phyloP scores from a whole-genome alignment of 2,888 invertebrate genomes.

The Formica aserva region DNA sequence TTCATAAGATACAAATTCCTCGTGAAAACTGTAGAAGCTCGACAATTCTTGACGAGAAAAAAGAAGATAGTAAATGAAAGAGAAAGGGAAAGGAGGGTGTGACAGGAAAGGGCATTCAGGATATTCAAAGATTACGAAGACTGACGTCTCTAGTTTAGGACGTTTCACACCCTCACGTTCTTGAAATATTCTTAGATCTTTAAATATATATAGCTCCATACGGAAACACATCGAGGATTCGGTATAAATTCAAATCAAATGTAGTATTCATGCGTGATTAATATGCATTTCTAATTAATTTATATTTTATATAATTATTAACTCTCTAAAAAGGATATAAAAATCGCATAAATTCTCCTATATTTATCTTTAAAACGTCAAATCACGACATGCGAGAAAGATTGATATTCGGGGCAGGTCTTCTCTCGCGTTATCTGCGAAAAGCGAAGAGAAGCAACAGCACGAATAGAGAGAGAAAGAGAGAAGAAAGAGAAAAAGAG shows the following conservation, averaged over 20 bases:
- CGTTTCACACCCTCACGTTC: conserved; percentile 42
- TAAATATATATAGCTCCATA: neutral
- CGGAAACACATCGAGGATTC: neutral
- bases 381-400: neutral
- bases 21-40: neutral
- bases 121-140: conserved; percentile 64
- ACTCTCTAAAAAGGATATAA: neutral
- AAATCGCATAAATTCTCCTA: neutral
- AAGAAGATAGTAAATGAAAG: neutral
- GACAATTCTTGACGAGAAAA: neutral
- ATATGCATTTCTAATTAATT: neutral
- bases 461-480: neutral
- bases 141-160: conserved; percentile 63
- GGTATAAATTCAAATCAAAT: neutral
- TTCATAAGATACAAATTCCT: neutral
- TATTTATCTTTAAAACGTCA: neutral
- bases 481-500: conserved; percentile 20
- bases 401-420: conserved; percentile 11
- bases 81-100: neutral
- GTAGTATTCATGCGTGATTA: neutral
- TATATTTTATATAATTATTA: neutral
- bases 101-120: neutral
- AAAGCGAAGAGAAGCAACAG: conserved; percentile 15
- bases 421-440: conserved; percentile 2
- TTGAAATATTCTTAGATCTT: conserved; percentile 31